Conservation (phyloP, 2,113 vertebrate genomes). For the Nestor notabilis region DNA sequence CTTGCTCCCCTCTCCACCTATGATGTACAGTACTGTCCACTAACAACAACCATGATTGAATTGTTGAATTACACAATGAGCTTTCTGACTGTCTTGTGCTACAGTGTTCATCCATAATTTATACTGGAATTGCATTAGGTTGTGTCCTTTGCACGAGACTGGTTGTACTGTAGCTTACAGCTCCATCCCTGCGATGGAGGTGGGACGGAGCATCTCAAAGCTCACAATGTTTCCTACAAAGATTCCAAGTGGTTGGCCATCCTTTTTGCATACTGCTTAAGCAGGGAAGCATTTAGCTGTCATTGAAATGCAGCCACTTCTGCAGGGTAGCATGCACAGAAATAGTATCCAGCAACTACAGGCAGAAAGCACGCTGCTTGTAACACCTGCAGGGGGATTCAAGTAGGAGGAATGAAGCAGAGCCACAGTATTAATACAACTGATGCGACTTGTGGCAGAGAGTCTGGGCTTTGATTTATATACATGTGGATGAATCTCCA, state of each 20-base stretch:
- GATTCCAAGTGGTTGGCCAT: neutral
- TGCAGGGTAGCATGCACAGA: neutral
- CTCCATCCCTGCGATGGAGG: neutral
- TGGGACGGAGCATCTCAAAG: neutral
- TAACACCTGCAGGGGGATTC: neutral
- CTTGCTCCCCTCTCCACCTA: constrained; percentile 32
- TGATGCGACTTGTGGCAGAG: neutral
- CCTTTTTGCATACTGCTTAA: neutral
- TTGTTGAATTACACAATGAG: constrained; percentile 21
- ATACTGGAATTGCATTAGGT: constrained; percentile 9
- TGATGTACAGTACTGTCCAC: neutral
- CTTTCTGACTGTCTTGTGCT: constrained; percentile 10
- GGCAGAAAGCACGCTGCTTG: neutral
- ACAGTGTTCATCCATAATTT: constrained; percentile 27
- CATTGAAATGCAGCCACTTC: neutral
- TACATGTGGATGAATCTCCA: neutral
- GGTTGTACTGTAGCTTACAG: neutral
- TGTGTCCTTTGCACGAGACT: neutral
- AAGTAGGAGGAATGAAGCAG: neutral
- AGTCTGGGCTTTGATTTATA: neutral
- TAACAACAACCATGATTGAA: constrained; percentile 28
- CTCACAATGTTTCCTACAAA: neutral
- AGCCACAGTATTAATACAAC: neutral
- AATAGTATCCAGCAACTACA: neutral
- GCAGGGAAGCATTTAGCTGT: neutral